phyloP scores from a whole-genome alignment of 2,113 vertebrate species.

The Canis aureus region DNA sequence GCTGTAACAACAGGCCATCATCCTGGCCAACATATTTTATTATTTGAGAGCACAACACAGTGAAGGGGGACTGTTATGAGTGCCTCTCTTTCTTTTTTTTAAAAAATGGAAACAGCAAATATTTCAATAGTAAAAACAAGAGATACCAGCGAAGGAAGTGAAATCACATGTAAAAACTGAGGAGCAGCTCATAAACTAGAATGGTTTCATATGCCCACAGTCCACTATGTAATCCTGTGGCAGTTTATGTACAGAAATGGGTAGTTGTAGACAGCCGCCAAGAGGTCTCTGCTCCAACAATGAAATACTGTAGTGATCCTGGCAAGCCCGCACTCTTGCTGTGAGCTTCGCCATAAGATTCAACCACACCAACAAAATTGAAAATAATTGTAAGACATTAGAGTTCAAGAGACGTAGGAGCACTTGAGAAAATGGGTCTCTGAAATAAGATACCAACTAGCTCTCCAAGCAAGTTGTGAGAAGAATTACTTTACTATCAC shows the following conservation, averaged over 20 bases:
- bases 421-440: conserved; percentile 34
- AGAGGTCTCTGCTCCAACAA: neutral
- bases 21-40: neutral
- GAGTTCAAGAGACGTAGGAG: conserved; percentile 21
- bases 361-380: conserved; percentile 34
- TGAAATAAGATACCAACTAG: neutral
- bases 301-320: neutral
- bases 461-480: neutral
- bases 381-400: neutral
- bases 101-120: conserved; percentile 32
- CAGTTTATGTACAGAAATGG: neutral
- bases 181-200: neutral
- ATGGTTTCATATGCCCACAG: neutral
- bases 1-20: neutral
- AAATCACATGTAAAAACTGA: neutral
- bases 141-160: neutral
- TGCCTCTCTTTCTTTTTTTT: neutral
- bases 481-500: neutral
- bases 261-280: neutral
- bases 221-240: neutral
- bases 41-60: neutral
- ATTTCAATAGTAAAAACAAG: conserved; percentile 55
- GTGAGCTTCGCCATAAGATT: neutral
- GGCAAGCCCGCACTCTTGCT: neutral
- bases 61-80: neutral